Conservation (phyloP, 2,113 vertebrate genomes). For the Emberiza fucata region DNA sequence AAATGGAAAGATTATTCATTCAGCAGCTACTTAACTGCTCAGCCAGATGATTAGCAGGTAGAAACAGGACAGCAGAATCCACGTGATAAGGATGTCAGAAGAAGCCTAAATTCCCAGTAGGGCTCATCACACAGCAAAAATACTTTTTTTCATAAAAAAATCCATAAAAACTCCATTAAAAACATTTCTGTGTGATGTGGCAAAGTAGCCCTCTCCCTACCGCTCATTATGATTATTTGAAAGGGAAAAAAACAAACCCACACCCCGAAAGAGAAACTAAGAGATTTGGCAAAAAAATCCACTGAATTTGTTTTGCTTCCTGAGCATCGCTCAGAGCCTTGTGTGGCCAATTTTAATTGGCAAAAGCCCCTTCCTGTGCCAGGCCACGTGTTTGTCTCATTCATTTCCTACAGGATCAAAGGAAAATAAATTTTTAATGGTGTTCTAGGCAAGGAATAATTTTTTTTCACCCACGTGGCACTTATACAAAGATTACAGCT, state of each 20-base stretch:
- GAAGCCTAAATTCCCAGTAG: not conserved
- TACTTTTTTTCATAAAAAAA: not conserved
- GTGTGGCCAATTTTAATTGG: not conserved
- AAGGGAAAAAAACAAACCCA: not conserved
- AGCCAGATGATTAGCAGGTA: not conserved
- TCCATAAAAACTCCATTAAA: not conserved
- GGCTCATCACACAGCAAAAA: not conserved
- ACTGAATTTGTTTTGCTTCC: not conserved
- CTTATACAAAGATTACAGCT: not conserved
- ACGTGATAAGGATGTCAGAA: not conserved
- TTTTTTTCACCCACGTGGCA: not conserved
- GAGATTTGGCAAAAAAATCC: not conserved
- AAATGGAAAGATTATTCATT: not conserved
- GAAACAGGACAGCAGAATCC: not conserved
- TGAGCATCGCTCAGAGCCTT: not conserved
- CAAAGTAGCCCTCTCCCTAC: fast-evolving
- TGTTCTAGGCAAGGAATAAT: not conserved
- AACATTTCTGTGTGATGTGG: not conserved
- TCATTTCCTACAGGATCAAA: not conserved
- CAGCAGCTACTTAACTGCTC: not conserved
- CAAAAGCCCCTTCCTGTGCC: not conserved
- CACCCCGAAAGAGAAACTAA: not conserved
- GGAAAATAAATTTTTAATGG: slow-evolving; percentile 36
- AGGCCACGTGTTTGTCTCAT: not conserved
- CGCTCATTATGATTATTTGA: not conserved